Evolutionary conservation across 2,113 vertebrate genomes (phyloP), one percentile per base, ranked within the genome.

Genomic region (Pseudopodoces humilis): DNA sequence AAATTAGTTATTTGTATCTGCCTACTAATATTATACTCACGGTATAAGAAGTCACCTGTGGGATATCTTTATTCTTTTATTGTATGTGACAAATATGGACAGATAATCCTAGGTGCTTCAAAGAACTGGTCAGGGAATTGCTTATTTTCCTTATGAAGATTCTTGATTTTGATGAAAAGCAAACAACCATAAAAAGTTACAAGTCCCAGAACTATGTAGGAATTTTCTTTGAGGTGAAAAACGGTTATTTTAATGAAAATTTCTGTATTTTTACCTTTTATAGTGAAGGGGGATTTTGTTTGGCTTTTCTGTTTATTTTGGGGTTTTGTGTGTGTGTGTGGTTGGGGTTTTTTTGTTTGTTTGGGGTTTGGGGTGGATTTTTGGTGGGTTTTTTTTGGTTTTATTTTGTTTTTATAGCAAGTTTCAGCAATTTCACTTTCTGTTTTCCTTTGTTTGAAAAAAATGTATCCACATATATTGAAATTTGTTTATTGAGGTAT

Each of bases 71-170:
- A 68, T 89, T 89, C 41, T 88, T 81, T 84, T 75, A 20, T 79
- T 53, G 12, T 44, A 28, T 0, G 7, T 84, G 65, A 84, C 77
- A 86, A 88, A 86, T 88, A 52, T 23, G 28, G 39, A 62, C 56
- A 82, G 44, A 55, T 71, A 86, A 94, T 83, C 25, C 44, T 68
- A 90, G 64, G 30, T 67, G n/a, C 53, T 81, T 83, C 35, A 44
- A 90, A 78, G 79, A 92, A 56, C 35, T 81, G 64, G 44, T 65
- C 60, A 86, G 56, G 52, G 77, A 84, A 82, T 75, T 92, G 52
- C 55, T 92, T 63, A 53, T 92, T 95, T 94, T 95, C 53, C 25
- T 90, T 15, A 49, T 72, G 11, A 86, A 83, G 86, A 65, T 67
- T n/a, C 44, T 89, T 49, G 2, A 56, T 79, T 91, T 94, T 76